These are phyloP conservation scores for Barypeithes pellucidus DNA, from an alignment of 2,888 invertebrate species.

Conservation along the genomic window DNA sequence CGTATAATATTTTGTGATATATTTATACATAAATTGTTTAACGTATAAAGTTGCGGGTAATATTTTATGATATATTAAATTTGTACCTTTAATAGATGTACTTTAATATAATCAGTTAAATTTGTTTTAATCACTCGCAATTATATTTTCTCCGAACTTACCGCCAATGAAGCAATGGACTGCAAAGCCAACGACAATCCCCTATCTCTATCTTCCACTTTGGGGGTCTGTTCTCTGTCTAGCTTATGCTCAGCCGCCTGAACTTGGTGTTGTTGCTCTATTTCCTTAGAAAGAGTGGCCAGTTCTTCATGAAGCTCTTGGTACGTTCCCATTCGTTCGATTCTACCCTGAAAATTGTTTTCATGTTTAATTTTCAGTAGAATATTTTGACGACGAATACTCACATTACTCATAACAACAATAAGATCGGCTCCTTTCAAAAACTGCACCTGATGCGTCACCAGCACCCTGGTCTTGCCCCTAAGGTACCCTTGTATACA, in stretches of 20 bases:
- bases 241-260: slow-evolving; percentile 57
- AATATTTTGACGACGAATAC: too few relatives aligned
- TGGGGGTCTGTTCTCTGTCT: slow-evolving; percentile 57
- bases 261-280: slow-evolving; percentile 56
- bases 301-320: slow-evolving; percentile 72
- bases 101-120: too few relatives aligned
- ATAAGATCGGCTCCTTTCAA: slow-evolving; percentile 79
- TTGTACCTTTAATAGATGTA: too few relatives aligned
- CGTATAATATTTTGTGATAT: too few relatives aligned
- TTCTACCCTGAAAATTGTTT: slow-evolving; percentile 73
- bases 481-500: slow-evolving; percentile 76
- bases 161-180: slow-evolving; percentile 63
- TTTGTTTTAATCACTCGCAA: too few relatives aligned
- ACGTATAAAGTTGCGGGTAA: too few relatives aligned
- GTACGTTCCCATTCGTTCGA: slow-evolving; percentile 75
- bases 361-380: too few relatives aligned
- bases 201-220: slow-evolving; percentile 56
- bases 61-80: too few relatives aligned
- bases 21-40: too few relatives aligned
- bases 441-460: slow-evolving; percentile 90
- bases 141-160: slow-evolving; percentile 52
- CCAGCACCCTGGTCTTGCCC: slow-evolving; percentile 82
- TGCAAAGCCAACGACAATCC: slow-evolving; percentile 56
- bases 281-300: slow-evolving; percentile 56
- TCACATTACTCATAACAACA: slow-evolving; percentile 77